phyloP scores from a whole-genome alignment of 2,113 vertebrate species.

The Myrmecobius fasciatus region DNA sequence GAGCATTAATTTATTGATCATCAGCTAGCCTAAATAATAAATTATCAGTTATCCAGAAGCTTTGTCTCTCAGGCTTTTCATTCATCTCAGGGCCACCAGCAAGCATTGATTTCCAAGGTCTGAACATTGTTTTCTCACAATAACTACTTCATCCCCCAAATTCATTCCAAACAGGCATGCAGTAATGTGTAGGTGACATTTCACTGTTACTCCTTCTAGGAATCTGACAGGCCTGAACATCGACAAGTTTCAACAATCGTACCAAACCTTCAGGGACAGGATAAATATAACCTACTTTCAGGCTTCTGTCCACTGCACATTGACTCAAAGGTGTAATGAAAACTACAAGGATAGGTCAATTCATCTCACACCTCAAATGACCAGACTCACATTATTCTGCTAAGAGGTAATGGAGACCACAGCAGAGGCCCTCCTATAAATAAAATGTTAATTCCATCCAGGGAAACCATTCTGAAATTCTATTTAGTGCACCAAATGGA shows the following conservation, averaged over 20 bases:
- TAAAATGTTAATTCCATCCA: background rate
- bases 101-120: background rate
- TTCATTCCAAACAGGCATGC: background rate
- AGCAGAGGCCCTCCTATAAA: background rate
- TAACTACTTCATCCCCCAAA: background rate
- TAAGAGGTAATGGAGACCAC: background rate
- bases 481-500: background rate
- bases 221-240: background rate
- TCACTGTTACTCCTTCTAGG: fast-evolving
- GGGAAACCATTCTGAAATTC: background rate
- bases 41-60: background rate
- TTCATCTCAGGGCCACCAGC: background rate
- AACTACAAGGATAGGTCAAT: constrained; percentile 39
- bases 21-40: background rate
- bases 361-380: background rate
- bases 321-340: background rate
- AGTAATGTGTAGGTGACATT: background rate
- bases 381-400: background rate
- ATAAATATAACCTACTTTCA: constrained; percentile 72
- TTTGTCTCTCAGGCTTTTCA: background rate
- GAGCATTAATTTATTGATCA: background rate
- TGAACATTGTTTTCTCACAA: background rate
- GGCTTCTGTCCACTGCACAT: constrained; percentile 63
- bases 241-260: constrained; percentile 79
- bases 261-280: constrained; percentile 62